Evolutionary conservation across 2,113 vertebrate species (phyloP).

Genomic region (Tetrao urogallus): DNA sequence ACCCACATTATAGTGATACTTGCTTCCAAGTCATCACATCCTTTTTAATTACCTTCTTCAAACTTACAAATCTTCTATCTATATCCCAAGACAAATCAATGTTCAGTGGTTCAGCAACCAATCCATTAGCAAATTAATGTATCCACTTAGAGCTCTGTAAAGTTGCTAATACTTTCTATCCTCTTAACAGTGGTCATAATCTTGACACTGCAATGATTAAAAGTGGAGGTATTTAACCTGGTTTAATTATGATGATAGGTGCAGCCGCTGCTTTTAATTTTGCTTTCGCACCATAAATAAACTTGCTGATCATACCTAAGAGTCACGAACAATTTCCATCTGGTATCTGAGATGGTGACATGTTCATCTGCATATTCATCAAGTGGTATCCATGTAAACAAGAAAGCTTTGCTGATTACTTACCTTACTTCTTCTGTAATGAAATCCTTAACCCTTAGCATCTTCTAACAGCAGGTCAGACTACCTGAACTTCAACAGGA

Average conservation of each 20-base stretch:
- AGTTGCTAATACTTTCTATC: slow-evolving; percentile 45
- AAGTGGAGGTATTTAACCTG: slow-evolving; percentile 7
- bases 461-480: background rate
- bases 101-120: background rate
- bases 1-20: background rate
- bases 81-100: background rate
- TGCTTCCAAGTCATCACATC: background rate
- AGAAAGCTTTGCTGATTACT: slow-evolving; percentile 2
- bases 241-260: slow-evolving; percentile 55
- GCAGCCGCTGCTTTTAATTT: slow-evolving; percentile 49
- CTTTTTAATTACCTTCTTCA: background rate
- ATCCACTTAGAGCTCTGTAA: slow-evolving; percentile 24
- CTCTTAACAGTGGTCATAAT: slow-evolving; percentile 29
- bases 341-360: slow-evolving; percentile 50
- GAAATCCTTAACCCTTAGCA: background rate
- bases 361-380: slow-evolving; percentile 56
- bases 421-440: background rate
- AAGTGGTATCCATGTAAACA: slow-evolving; percentile 25
- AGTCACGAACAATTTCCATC: slow-evolving; percentile 62
- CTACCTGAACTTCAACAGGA: background rate
- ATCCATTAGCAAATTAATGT: background rate
- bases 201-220: slow-evolving; percentile 29
- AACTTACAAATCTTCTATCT: background rate
- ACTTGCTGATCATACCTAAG: slow-evolving; percentile 26
- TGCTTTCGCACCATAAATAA: slow-evolving; percentile 64